phyloP scores from a whole-genome alignment of 2,888 invertebrate species.

The Lampropteryx suffumata region DNA sequence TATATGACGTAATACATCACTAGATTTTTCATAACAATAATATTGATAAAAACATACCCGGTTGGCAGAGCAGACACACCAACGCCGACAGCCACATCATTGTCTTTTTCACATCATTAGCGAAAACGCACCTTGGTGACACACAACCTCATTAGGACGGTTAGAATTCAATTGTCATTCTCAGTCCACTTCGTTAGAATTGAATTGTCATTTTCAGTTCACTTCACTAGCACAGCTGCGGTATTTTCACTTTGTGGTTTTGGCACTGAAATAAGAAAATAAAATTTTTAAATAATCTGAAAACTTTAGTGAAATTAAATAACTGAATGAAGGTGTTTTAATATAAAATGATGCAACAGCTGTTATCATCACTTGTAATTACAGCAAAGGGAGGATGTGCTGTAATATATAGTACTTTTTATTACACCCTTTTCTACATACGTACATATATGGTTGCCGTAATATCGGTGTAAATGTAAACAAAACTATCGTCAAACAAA shows the following conservation, averaged over 20 bases:
- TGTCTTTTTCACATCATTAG: slow-evolving; percentile 72
- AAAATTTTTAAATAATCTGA: slow-evolving; percentile 1
- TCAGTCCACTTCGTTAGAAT: slow-evolving; percentile 23
- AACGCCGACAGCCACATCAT: slow-evolving; percentile 68
- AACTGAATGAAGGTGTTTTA: too few species aligned
- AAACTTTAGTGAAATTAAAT: too few species aligned
- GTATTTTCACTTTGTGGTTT: slow-evolving; percentile 11
- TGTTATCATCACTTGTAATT: too few species aligned
- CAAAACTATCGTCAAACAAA: slow-evolving; percentile 23
- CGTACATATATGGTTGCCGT: background rate
- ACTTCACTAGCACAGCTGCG: slow-evolving; percentile 10
- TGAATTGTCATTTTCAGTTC: slow-evolving; percentile 18
- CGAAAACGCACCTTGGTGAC: slow-evolving; percentile 40
- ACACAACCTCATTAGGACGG: slow-evolving; percentile 41
- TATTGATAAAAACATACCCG: slow-evolving; percentile 55
- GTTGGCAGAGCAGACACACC: slow-evolving; percentile 65
- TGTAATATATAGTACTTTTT: too few species aligned
- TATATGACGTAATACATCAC: too few species aligned
- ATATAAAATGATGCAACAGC: too few species aligned
- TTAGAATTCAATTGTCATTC: slow-evolving; percentile 26
- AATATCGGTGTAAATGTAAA: background rate
- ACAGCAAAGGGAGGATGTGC: too few species aligned
- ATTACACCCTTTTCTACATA: too few species aligned
- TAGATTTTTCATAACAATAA: too few species aligned
- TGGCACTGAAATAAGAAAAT: slow-evolving; percentile 19